phyloP scores from a whole-genome alignment of 2,888 invertebrate species.

The Chalcosyrphus nemorum region DNA sequence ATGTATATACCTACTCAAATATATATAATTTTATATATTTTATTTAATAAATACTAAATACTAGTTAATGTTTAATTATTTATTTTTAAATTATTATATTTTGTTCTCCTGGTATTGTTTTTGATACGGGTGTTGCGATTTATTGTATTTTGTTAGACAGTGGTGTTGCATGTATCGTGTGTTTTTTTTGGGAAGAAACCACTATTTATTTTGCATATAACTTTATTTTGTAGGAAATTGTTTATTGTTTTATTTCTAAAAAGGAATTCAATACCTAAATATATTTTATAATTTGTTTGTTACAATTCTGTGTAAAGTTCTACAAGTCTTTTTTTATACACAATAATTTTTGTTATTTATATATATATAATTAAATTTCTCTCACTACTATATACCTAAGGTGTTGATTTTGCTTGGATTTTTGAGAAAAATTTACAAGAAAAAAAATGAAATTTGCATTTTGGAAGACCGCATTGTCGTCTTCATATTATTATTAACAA shows the following conservation, averaged over 20 bases:
- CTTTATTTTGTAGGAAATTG: slow-evolving; percentile 52
- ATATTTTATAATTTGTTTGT: slow-evolving; percentile 33
- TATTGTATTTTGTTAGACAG: slow-evolving; percentile 45
- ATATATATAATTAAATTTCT: slow-evolving; percentile 1
- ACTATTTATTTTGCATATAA: slow-evolving; percentile 5
- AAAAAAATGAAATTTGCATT: slow-evolving; percentile 7
- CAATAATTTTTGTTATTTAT: background rate
- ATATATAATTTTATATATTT: slow-evolving; percentile 12
- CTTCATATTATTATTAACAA: slow-evolving; percentile 20
- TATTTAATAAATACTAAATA: slow-evolving; percentile 69
- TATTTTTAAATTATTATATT: slow-evolving; percentile 38
- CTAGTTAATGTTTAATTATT: slow-evolving; percentile 46
- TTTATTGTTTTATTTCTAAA: slow-evolving; percentile 44
- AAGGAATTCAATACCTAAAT: slow-evolving; percentile 69
- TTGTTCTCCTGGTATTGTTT: slow-evolving; percentile 59
- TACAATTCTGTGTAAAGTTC: slow-evolving; percentile 53
- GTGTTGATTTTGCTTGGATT: slow-evolving; percentile 15
- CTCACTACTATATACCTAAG: slow-evolving; percentile 46
- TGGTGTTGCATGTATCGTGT: slow-evolving; percentile 43
- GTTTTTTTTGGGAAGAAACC: slow-evolving; percentile 55
- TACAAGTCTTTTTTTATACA: slow-evolving; percentile 60
- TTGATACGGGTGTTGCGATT: slow-evolving; percentile 24
- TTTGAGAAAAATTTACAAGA: slow-evolving; percentile 42
- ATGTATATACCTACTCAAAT: slow-evolving; percentile 56
- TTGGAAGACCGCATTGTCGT: slow-evolving; percentile 65